phyloP scores from a whole-genome alignment of 2,113 vertebrate genomes.

The Aldabrachelys gigantea region DNA sequence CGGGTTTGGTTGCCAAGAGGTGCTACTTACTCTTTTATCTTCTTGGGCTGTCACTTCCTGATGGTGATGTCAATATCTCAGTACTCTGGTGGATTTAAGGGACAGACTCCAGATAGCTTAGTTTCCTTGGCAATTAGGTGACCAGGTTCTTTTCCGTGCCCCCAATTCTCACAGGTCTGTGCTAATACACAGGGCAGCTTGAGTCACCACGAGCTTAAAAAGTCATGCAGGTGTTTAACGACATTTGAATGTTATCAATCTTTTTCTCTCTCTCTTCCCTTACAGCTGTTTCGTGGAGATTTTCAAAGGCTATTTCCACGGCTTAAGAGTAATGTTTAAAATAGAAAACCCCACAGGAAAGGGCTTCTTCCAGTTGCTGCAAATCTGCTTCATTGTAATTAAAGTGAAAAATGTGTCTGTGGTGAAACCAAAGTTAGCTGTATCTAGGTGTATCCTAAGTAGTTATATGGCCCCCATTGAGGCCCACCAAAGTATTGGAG shows the following conservation, averaged over 20 bases:
- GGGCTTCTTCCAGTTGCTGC: not conserved
- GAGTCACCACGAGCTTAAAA: not conserved
- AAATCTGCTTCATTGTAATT: not conserved
- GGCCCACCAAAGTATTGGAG: not conserved
- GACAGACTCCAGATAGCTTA: not conserved
- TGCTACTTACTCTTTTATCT: not conserved
- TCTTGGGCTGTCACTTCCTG: not conserved
- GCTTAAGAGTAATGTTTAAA: not conserved
- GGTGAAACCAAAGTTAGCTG: not conserved
- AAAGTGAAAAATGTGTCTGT: not conserved
- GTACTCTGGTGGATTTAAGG: not conserved
- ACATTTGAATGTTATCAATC: not conserved
- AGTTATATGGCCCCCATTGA: not conserved
- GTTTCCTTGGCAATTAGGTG: slow-evolving; percentile 12
- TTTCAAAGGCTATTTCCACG: not conserved
- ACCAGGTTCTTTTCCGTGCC: not conserved
- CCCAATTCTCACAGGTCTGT: not conserved
- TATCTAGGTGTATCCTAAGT: not conserved
- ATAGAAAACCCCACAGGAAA: not conserved
- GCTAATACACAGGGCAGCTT: not conserved
- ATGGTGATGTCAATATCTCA: not conserved
- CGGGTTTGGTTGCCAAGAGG: not conserved
- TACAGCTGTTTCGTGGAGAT: not conserved
- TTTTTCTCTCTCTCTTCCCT: not conserved
- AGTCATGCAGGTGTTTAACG: not conserved